Evolutionary conservation across 1,140 invertebrate genomes (phyloP).

Genomic region (Eurosta solidaginis): DNA sequence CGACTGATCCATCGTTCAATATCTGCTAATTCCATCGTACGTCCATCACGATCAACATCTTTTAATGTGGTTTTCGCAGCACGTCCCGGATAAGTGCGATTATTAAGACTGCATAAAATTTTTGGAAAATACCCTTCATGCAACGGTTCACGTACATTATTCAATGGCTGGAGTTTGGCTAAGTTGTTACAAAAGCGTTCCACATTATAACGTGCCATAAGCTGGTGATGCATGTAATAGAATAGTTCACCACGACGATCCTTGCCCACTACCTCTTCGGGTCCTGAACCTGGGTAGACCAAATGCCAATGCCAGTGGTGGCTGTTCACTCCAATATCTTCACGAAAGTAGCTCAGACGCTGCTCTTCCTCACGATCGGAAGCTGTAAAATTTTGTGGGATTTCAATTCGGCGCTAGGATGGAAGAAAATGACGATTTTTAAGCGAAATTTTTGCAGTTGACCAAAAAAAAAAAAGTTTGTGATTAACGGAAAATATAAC

Average conservation of each 20-base stretch:
- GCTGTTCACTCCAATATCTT: slow-evolving; percentile 66
- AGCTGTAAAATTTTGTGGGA: slow-evolving; percentile 70
- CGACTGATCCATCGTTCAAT: slow-evolving; percentile 67
- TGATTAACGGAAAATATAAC: neutral
- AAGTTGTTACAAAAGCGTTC: slow-evolving; percentile 66
- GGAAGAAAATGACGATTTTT: neutral
- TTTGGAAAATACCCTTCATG: slow-evolving; percentile 67
- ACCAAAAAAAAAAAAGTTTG: neutral
- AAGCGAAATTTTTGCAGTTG: neutral
- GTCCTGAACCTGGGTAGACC: slow-evolving; percentile 66
- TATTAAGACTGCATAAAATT: slow-evolving; percentile 63
- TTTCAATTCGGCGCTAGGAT: slow-evolving; percentile 60
- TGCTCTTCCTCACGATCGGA: slow-evolving; percentile 70
- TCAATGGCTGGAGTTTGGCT: slow-evolving; percentile 62
- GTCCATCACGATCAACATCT: slow-evolving; percentile 64
- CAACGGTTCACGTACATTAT: slow-evolving; percentile 63
- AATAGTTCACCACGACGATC: slow-evolving; percentile 74
- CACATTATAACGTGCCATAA: slow-evolving; percentile 65
- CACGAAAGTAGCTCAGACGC: slow-evolving; percentile 69
- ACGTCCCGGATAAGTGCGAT: slow-evolving; percentile 65
- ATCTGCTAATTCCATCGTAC: slow-evolving; percentile 63
- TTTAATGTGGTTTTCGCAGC: slow-evolving; percentile 61
- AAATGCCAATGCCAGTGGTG: slow-evolving; percentile 80
- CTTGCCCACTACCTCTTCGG: slow-evolving; percentile 63
- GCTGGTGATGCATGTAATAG: slow-evolving; percentile 76